phyloP scores from a whole-genome alignment of 2,113 vertebrate genomes.

The Cololabis saira region DNA sequence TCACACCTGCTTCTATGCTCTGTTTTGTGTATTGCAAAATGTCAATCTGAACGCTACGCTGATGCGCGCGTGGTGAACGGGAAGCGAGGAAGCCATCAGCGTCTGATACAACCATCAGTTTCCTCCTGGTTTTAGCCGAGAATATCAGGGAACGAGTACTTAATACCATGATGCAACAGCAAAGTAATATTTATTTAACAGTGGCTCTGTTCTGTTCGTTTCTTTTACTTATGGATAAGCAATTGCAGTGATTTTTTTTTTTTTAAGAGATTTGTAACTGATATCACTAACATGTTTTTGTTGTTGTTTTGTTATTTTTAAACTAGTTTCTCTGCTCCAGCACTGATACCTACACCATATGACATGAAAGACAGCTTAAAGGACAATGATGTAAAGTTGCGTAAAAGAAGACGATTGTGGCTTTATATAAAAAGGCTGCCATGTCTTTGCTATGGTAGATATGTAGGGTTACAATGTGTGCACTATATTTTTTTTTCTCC shows the following conservation, averaged over 20 bases:
- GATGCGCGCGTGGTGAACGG: no score
- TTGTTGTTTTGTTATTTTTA: constrained; percentile 42
- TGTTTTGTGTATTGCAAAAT: constrained; percentile 28
- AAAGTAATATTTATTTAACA: constrained; percentile 69
- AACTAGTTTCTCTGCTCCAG: constrained; percentile 70
- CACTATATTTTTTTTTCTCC: constrained; percentile 61
- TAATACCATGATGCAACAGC: constrained; percentile 84
- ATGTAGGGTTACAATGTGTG: constrained; percentile 68
- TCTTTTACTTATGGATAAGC: constrained; percentile 59
- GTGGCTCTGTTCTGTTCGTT: constrained; percentile 56
- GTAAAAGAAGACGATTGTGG: constrained; percentile 53
- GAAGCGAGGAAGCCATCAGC: no score
- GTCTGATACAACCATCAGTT: no score
- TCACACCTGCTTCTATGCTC: constrained; percentile 53
- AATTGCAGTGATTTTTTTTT: constrained; percentile 60
- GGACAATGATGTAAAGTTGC: constrained; percentile 47
- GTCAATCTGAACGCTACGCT: no score
- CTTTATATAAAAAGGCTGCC: constrained; percentile 64
- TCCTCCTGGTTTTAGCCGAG: constrained; percentile 76
- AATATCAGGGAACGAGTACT: constrained; percentile 92
- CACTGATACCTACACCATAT: constrained; percentile 64
- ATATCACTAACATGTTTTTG: constrained; percentile 39
- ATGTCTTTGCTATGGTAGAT: constrained; percentile 66
- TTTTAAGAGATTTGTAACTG: constrained; percentile 65
- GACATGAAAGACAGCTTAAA: constrained; percentile 83